Evolutionary conservation across 2,113 vertebrate genomes (phyloP), one percentile per base, ranked within the genome.

Genomic region (Morone chrysops): DNA sequence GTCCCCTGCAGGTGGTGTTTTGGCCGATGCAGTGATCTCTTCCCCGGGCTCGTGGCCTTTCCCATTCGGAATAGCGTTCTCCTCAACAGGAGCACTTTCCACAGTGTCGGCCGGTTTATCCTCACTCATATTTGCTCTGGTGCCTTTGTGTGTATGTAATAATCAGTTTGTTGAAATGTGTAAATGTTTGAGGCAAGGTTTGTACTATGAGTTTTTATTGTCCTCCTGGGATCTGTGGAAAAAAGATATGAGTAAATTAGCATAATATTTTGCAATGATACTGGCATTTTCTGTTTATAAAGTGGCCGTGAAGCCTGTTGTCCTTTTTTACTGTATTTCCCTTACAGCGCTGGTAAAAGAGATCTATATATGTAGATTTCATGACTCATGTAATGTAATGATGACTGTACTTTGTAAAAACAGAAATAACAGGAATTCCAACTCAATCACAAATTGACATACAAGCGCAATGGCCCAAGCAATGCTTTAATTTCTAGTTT

Each of bases 11-110:
- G 92, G 80, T 2, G 87, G 61, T 18, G 91, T 94, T 87, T 91
- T 95, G 72, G 89, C 90, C 6, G 78, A 83, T 2, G 84, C 81
- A 18, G 88, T 65, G 61, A 90, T 87, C 45, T 95, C 94, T 20
- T 94, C 94, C 36, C 80, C 90, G 7, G 89, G 70, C 38, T 95
- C 94, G 2, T 95, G 95, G 71, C 95, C 93, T 87, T 95, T 96
- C 53, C 95, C 95, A 1, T 96, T 96, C 31, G 95, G 95, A 67
- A 96, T 92, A 11, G 92, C 69, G 13, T 90, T 96, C 56, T 36
- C 92, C 84, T 96, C 95, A 1, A 87, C 89, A 13, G 88, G 78
- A 51, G 71, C 71, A 0, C 73, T 82, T 56, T 95, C 94, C 91
- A 90, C 90, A 25, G 66, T 78, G 73, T 88, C 84, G 3, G 85